Percentiles rank a stretch among this genome's conserved stretches.
Conservation (phyloP, 2,888 invertebrate species). For the Entomobrya proxima region DNA sequence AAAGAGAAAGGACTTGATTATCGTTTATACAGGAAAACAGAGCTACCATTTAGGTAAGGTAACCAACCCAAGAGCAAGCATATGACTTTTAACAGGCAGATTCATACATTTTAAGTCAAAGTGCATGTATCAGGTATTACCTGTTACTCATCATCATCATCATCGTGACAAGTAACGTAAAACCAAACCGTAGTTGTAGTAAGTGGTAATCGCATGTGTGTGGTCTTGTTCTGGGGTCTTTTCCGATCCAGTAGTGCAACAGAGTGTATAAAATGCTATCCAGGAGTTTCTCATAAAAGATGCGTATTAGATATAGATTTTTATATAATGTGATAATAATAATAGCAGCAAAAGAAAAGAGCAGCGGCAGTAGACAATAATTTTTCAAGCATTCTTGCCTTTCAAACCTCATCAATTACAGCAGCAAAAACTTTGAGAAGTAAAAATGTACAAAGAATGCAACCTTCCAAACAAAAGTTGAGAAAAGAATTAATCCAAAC, state of each 20-base stretch:
- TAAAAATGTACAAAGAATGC: constrained; percentile 41
- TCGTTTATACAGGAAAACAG: neutral
- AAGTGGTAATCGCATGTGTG: constrained; percentile 34
- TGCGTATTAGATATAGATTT: neutral
- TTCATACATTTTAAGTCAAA: neutral
- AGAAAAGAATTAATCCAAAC: constrained; percentile 26
- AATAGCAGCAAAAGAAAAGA: neutral
- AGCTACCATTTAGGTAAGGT: too few species aligned
- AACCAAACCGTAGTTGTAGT: neutral
- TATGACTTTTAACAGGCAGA: too few species aligned
- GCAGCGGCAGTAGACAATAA: constrained; percentile 68
- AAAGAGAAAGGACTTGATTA: neutral
- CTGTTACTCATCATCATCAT: constrained; percentile 31
- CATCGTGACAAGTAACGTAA: neutral
- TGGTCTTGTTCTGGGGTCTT: constrained; percentile 55
- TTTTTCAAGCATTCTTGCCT: constrained; percentile 74
- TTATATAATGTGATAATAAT: constrained; percentile 4
- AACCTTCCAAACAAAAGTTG: neutral
- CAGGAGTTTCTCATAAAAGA: constrained; percentile 17
- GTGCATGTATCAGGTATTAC: constrained; percentile 12
- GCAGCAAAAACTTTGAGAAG: constrained; percentile 7
- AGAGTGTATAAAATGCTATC: constrained; percentile 47
- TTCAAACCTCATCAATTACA: constrained; percentile 74
- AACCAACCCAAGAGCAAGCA: too few species aligned
- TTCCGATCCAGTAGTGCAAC: constrained; percentile 65